Percentiles rank a stretch among this genome's conserved stretches.
Evolutionary conservation across 2,888 invertebrate species (phyloP).

Genomic region (Lasioglossum leucozonium): DNA sequence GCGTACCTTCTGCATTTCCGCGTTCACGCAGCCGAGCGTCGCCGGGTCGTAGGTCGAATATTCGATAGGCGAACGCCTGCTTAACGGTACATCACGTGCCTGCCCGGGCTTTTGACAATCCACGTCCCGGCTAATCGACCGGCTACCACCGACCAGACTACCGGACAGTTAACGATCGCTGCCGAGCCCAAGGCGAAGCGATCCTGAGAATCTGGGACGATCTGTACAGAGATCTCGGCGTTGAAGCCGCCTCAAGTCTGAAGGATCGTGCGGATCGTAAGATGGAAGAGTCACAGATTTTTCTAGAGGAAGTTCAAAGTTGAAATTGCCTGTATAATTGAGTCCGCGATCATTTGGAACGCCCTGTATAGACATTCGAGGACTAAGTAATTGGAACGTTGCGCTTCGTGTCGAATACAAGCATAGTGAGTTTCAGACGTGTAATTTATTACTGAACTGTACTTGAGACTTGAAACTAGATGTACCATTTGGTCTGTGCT

Average conservation of each 20-base stretch:
- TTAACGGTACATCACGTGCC: constrained; percentile 73
- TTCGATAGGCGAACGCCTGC: constrained; percentile 72
- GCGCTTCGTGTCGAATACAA: neutral
- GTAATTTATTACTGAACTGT: neutral
- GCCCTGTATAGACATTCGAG: neutral
- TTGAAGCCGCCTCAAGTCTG: neutral
- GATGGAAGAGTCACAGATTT: neutral
- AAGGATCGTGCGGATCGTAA: neutral
- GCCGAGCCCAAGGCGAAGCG: neutral
- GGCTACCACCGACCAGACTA: constrained; percentile 21
- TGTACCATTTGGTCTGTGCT: too few relatives aligned
- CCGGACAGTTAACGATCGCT: constrained; percentile 6
- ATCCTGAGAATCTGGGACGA: neutral
- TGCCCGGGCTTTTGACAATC: constrained; percentile 72
- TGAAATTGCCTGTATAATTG: neutral
- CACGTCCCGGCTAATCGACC: constrained; percentile 65
- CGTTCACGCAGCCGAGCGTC: constrained; percentile 68
- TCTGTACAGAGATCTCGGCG: neutral
- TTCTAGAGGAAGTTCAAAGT: neutral
- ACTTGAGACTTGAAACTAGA: neutral
- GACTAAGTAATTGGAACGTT: neutral
- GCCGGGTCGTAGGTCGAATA: constrained; percentile 72
- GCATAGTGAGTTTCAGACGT: too few relatives aligned
- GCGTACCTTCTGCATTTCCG: constrained; percentile 65
- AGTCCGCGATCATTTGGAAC: neutral